Evolutionary conservation across 2,113 vertebrate genomes (phyloP).

Genomic region (Rafetus swinhoei): DNA sequence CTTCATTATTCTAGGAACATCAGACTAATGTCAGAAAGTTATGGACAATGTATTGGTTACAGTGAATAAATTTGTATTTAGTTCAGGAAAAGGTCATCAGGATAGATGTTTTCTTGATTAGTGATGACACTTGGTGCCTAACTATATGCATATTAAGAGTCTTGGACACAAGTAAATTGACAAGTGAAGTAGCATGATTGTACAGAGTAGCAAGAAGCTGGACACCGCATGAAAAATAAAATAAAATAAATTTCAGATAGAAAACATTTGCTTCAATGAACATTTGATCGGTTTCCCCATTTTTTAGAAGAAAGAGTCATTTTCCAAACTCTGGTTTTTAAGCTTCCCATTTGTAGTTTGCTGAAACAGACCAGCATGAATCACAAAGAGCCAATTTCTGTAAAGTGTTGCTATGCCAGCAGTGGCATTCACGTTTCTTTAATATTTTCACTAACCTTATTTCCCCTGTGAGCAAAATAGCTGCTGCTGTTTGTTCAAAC

Average conservation of each 20-base stretch:
- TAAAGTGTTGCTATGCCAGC: constrained; percentile 63
- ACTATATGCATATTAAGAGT: neutral
- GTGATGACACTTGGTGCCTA: neutral
- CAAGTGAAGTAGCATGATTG: constrained; percentile 14
- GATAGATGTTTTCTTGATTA: neutral
- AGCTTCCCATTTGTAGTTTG: constrained; percentile 67
- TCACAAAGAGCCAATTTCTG: constrained; percentile 70
- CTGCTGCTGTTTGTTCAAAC: constrained; percentile 72
- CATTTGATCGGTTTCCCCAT: constrained; percentile 50
- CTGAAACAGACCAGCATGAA: constrained; percentile 61
- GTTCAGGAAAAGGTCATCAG: neutral
- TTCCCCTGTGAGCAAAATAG: constrained; percentile 72
- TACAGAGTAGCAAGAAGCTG: constrained; percentile 20
- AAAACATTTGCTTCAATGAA: constrained; percentile 42
- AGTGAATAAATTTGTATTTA: neutral
- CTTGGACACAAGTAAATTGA: neutral
- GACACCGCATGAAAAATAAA: neutral
- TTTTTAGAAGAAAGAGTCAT: constrained; percentile 49
- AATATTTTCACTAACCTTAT: constrained; percentile 78
- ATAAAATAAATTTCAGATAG: constrained; percentile 8
- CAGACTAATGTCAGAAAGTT: neutral
- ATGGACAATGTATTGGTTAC: neutral
- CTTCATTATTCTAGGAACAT: neutral
- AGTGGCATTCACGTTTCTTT: constrained; percentile 71
- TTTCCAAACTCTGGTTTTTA: constrained; percentile 62